Percentiles rank a stretch among this genome's conserved stretches.
Conservation (phyloP, 2,888 invertebrate genomes). For the Parnassius glacialis region DNA sequence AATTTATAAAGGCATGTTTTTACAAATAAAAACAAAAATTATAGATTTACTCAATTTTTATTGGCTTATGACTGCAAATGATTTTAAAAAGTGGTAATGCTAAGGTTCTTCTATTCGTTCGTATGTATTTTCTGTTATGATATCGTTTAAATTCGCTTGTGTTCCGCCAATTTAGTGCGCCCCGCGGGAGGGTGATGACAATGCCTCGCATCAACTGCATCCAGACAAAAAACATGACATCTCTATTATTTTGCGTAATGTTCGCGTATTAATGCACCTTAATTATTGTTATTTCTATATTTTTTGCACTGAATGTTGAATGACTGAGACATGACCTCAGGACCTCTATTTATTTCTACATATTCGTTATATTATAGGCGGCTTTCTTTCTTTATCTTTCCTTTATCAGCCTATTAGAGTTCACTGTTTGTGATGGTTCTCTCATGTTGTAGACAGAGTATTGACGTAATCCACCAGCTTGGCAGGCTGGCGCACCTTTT, state of each 20-base stretch:
- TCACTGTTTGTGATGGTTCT: no score
- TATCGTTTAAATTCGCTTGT: conserved; percentile 58
- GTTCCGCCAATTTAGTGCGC: conserved; percentile 52
- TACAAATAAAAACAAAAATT: not conserved
- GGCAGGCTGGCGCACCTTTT: not conserved
- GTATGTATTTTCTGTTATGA: conserved; percentile 29
- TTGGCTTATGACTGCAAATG: no score
- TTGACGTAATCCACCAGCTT: no score
- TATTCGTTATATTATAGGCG: no score
- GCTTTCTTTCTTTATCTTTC: no score
- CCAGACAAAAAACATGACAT: conserved; percentile 52
- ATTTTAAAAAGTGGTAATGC: no score
- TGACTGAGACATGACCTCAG: no score
- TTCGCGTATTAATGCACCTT: conserved; percentile 39
- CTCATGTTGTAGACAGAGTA: no score
- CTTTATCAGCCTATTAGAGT: no score
- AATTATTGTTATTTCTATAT: conserved; percentile 34
- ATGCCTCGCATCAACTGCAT: conserved; percentile 29
- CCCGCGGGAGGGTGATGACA: conserved; percentile 37
- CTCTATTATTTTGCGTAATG: conserved; percentile 49
- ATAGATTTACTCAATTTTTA: no score
- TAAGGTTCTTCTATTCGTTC: conserved; percentile 2
- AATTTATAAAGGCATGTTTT: not conserved
- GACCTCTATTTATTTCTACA: no score
- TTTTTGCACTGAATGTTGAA: no score